A percentile compares a stretch with the other conserved stretches of the same genome.
These are phyloP conservation scores for Tenthredo distinguenda DNA, from an alignment of 2,888 invertebrate species.

Conservation along the genomic window DNA sequence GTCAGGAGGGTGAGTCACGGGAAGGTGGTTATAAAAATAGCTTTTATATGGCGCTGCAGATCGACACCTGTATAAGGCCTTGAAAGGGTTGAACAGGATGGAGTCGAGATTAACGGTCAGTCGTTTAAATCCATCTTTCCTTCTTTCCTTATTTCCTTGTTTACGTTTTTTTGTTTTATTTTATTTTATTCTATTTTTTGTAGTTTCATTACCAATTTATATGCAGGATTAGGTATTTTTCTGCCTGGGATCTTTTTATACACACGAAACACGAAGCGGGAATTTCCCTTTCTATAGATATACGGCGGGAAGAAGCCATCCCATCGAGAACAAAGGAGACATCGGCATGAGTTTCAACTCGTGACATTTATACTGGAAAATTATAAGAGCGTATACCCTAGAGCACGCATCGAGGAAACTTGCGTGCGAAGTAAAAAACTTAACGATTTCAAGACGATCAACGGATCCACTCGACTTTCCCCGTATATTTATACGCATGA, in stretches of 20 bases:
- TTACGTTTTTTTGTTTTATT: not conserved
- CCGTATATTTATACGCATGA: not conserved
- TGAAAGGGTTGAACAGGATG: conserved; percentile 38
- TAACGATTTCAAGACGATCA: not conserved
- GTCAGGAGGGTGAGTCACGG: not conserved
- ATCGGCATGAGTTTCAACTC: not conserved
- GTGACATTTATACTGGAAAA: conserved; percentile 31
- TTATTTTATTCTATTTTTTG: not conserved
- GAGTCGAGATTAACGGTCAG: not conserved
- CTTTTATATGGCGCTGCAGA: not conserved
- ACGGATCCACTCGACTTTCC: conserved; percentile 1
- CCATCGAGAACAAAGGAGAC: conserved; percentile 25
- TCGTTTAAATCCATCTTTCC: not conserved
- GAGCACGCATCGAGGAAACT: not conserved
- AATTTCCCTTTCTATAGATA: conserved; percentile 3
- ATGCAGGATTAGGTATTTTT: not conserved
- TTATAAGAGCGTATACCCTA: not conserved
- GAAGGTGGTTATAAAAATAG: conserved; percentile 44
- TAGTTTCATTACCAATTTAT: not conserved
- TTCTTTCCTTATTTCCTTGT: not conserved
- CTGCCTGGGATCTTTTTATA: not conserved
- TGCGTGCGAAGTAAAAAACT: conserved; percentile 18
- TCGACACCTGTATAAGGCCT: not conserved
- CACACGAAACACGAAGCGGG: not conserved
- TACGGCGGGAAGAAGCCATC: not conserved